Conservation (phyloP, 2,888 invertebrate species). For the Folsomia candida region DNA sequence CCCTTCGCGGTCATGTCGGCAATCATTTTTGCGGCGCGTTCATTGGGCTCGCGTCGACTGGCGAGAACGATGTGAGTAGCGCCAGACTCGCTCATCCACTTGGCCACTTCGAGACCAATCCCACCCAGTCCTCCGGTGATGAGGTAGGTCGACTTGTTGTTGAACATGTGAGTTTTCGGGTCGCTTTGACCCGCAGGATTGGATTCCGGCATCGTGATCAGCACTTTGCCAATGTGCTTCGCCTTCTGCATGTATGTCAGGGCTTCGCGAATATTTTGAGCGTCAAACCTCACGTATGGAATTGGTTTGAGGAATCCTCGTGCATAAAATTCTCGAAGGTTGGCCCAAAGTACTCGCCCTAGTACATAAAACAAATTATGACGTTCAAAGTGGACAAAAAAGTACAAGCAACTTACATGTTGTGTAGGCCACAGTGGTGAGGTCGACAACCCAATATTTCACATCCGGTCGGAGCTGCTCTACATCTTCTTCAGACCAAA, state of each 20-base stretch:
- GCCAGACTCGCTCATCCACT: conserved; percentile 19
- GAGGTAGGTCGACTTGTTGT: conserved; percentile 28
- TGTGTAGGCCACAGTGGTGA: not conserved
- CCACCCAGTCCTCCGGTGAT: conserved; percentile 30
- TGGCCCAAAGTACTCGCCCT: not conserved
- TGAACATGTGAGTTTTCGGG: conserved; percentile 21
- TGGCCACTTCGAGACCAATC: conserved; percentile 14
- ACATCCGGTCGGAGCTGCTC: conserved; percentile 26
- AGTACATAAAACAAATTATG: no score
- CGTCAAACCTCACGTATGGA: conserved; percentile 23
- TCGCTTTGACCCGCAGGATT: not conserved
- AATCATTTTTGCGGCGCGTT: conserved; percentile 27
- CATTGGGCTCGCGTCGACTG: conserved; percentile 29
- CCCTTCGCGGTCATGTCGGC: conserved; percentile 24
- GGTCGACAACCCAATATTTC: conserved; percentile 26
- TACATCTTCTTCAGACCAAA: conserved; percentile 28
- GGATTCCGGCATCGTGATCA: conserved; percentile 29
- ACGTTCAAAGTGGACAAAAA: no score
- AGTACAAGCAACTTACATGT: conserved; percentile 3
- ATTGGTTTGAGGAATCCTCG: conserved; percentile 3
- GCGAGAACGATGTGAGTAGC: conserved; percentile 35
- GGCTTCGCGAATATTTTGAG: conserved; percentile 17
- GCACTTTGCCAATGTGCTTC: conserved; percentile 33
- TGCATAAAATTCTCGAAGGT: not conserved
- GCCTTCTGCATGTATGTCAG: conserved; percentile 27